Conservation (phyloP, 2,797 vertebrate species). For the Zenarchopterus dispar region DNA sequence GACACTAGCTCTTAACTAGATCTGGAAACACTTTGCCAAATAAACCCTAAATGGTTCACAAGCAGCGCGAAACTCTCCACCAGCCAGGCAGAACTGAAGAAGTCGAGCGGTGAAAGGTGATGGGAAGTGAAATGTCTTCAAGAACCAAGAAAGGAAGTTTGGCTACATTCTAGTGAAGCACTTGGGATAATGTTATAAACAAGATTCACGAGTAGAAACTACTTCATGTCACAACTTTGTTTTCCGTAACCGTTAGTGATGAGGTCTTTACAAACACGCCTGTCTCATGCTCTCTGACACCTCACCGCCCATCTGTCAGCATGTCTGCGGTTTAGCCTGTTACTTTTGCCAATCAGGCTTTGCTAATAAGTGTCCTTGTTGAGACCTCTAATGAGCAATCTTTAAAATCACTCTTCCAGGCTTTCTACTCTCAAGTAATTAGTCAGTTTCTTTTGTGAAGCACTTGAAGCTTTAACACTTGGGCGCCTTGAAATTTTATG, state of each 20-base stretch:
- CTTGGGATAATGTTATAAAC: no score
- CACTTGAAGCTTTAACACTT: slow-evolving; percentile 61
- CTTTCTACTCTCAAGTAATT: slow-evolving; percentile 64
- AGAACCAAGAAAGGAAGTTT: no score
- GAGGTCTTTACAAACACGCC: slow-evolving; percentile 51
- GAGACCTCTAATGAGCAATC: slow-evolving; percentile 79
- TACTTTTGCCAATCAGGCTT: slow-evolving; percentile 76
- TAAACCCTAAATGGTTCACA: no score
- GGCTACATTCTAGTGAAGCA: no score
- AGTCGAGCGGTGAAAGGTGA: no score
- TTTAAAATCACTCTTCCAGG: slow-evolving; percentile 66
- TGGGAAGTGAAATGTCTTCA: no score
- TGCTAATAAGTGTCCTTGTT: slow-evolving; percentile 78
- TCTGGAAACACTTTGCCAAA: no score
- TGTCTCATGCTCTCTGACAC: slow-evolving; percentile 63
- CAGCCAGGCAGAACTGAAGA: no score
- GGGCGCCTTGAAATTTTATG: slow-evolving; percentile 60
- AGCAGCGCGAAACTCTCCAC: no score
- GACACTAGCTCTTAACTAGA: no score
- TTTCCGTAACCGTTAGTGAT: slow-evolving; percentile 51
- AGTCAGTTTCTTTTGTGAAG: slow-evolving; percentile 52
- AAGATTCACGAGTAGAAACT: no score
- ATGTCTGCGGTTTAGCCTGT: slow-evolving; percentile 59
- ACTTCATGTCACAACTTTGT: no score
- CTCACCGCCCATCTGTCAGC: slow-evolving; percentile 58